phyloP scores from a whole-genome alignment of 1,140 invertebrate species.

The Ceratosolen fusciceps region DNA sequence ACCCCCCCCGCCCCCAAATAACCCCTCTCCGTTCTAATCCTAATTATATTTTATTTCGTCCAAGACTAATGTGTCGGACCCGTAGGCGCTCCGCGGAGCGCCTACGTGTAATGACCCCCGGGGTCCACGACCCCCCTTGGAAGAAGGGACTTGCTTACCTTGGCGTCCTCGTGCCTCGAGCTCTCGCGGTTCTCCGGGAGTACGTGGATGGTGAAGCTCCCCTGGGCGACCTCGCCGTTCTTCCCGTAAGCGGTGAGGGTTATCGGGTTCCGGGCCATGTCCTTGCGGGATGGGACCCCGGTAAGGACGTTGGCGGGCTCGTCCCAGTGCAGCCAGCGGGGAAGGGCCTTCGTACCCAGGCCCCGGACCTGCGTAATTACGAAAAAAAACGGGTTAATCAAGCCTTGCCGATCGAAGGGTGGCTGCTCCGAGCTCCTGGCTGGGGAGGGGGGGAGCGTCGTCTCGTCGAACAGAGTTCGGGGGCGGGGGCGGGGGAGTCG shows the following conservation, averaged over 20 bases:
- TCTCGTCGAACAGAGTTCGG: too few species aligned
- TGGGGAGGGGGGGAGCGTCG: not conserved
- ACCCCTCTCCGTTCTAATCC: too few species aligned
- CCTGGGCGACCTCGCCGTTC: conserved; percentile 65
- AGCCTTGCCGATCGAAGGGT: not conserved
- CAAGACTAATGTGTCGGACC: too few species aligned
- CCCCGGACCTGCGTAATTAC: conserved; percentile 57
- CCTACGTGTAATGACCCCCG: too few species aligned
- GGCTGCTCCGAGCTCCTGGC: not conserved
- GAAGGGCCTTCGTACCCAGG: conserved; percentile 49
- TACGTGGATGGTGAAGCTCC: conserved; percentile 75
- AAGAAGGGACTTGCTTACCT: conserved; percentile 50
- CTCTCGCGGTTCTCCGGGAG: conserved; percentile 62
- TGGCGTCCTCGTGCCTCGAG: conserved; percentile 61
- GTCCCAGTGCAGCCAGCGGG: conserved; percentile 65
- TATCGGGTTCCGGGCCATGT: conserved; percentile 73
- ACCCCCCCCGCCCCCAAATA: too few species aligned
- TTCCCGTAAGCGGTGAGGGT: conserved; percentile 70
- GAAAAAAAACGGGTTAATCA: too few species aligned
- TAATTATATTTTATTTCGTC: too few species aligned
- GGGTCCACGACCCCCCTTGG: not conserved
- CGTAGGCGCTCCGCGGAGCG: too few species aligned
- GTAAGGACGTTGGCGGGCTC: conserved; percentile 67
- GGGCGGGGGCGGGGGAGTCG: not conserved
- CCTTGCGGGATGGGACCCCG: conserved; percentile 74